Conservation (phyloP, 2,797 vertebrate species). For the Gila robusta region DNA sequence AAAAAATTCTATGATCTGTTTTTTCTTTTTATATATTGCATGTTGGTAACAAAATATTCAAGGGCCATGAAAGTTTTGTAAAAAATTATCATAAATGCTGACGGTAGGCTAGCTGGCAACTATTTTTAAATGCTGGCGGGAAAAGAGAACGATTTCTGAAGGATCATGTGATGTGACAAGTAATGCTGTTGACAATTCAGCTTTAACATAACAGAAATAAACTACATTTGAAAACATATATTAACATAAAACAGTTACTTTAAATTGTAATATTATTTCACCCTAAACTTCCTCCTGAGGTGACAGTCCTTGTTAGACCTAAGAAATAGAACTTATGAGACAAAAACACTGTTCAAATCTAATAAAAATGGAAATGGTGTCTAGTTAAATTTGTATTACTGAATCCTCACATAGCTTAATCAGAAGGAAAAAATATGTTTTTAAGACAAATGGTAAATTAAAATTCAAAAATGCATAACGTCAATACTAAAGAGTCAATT, state of each 20-base stretch:
- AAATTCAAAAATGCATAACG: neutral
- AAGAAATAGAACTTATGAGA: neutral
- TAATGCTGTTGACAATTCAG: neutral
- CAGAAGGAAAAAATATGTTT: neutral
- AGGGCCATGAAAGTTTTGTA: no score
- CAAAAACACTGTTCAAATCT: neutral
- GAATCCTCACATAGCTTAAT: neutral
- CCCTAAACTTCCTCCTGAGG: neutral
- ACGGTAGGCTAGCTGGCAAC: no score
- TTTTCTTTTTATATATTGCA: no score
- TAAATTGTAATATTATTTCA: neutral
- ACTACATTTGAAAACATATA: no score
- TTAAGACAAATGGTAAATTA: neutral
- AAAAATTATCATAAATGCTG: no score
- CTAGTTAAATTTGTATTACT: neutral
- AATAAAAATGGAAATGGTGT: neutral
- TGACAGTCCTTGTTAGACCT: neutral
- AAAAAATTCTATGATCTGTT: no score
- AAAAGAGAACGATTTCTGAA: neutral
- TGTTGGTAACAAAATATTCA: no score
- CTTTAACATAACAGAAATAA: neutral
- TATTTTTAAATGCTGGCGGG: no score
- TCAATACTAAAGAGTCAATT: neutral
- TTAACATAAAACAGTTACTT: neutral
- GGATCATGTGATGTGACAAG: neutral